Conservation (phyloP, 2,888 invertebrate genomes). For the Coenonympha arcania region DNA sequence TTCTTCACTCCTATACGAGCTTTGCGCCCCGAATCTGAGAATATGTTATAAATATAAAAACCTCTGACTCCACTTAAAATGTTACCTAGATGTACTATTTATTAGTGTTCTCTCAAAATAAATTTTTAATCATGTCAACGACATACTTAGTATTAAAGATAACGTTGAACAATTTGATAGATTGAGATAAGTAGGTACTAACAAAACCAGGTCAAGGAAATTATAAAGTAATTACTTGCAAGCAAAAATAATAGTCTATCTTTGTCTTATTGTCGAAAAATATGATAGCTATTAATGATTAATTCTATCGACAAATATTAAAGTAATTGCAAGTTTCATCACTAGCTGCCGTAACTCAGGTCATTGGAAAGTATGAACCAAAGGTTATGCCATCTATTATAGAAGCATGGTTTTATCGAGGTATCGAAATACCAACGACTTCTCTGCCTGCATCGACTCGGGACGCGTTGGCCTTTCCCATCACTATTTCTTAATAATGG, state of each 20-base stretch:
- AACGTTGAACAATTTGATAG: too few relatives aligned
- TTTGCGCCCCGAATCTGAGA: too few relatives aligned
- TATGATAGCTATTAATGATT: neutral
- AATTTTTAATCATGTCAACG: too few relatives aligned
- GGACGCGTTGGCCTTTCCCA: conserved; percentile 5
- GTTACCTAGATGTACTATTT: too few relatives aligned
- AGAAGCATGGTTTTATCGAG: conserved; percentile 10
- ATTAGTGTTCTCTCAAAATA: too few relatives aligned
- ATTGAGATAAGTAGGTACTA: too few relatives aligned
- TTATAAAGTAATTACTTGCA: too few relatives aligned
- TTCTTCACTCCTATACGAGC: too few relatives aligned
- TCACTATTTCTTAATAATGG: conserved; percentile 2
- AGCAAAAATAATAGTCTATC: neutral
- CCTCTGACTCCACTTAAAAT: too few relatives aligned
- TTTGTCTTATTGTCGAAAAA: neutral
- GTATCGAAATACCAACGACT: conserved; percentile 10
- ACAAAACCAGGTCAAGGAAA: neutral
- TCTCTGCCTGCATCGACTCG: neutral
- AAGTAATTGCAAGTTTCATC: conserved; percentile 33
- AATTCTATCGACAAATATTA: neutral
- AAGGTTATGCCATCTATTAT: conserved; percentile 43
- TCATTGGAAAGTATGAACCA: conserved; percentile 61
- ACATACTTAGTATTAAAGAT: too few relatives aligned
- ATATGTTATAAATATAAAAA: too few relatives aligned
- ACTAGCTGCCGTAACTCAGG: conserved; percentile 36